These are phyloP conservation scores for Hafferia zeledoni DNA, from an alignment of 2,797 vertebrate species.

Conservation along the genomic window DNA sequence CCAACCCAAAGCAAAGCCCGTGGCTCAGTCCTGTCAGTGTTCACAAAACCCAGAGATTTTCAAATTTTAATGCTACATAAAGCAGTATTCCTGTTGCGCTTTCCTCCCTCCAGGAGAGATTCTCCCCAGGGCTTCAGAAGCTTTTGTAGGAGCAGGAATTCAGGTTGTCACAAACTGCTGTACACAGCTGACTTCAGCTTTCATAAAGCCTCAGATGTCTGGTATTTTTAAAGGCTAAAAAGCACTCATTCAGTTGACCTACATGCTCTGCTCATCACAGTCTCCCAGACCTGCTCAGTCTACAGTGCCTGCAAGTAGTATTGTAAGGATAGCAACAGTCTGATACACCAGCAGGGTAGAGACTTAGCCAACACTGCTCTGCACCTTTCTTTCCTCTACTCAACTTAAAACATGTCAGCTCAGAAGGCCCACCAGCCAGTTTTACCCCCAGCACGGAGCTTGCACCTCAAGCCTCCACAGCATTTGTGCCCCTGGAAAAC, in stretches of 20 bases:
- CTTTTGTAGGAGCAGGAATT: background rate
- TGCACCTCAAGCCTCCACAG: background rate
- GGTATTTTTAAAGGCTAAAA: background rate
- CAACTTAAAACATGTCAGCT: background rate
- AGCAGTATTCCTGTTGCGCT: background rate
- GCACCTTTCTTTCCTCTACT: background rate
- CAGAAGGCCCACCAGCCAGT: background rate
- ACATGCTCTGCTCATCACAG: background rate
- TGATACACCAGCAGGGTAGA: background rate
- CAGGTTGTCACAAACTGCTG: background rate
- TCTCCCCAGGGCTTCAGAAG: background rate
- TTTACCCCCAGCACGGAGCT: background rate
- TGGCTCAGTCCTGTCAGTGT: background rate
- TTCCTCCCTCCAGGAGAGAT: background rate
- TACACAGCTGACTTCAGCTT: background rate
- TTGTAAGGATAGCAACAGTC: background rate
- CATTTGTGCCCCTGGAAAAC: background rate
- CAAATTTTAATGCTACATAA: background rate
- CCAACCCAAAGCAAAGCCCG: background rate
- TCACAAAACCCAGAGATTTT: background rate
- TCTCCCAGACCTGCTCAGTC: background rate
- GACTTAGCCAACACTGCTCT: background rate
- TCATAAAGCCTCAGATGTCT: background rate
- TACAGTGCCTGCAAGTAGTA: background rate
- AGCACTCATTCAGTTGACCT: fast-evolving